Conservation (phyloP, 2,797 vertebrate species). For the Cossypha caffra region DNA sequence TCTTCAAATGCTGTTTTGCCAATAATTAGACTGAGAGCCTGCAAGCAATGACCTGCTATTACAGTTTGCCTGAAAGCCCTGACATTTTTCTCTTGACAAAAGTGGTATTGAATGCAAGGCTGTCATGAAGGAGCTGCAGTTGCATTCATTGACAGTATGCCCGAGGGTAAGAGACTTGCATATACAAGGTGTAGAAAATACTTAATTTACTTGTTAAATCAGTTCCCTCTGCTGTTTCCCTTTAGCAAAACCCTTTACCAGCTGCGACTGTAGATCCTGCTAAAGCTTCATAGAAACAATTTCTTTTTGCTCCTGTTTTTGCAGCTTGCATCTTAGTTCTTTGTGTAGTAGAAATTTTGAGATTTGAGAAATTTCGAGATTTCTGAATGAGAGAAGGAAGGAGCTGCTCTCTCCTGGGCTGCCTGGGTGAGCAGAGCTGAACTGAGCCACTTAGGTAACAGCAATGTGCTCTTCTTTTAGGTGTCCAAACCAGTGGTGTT, state of each 20-base stretch:
- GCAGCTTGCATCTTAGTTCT: background rate
- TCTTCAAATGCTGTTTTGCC: conserved; percentile 30
- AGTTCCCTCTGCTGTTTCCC: background rate
- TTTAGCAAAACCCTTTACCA: background rate
- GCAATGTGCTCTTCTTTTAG: background rate
- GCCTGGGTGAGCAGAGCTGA: background rate
- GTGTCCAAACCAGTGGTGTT: background rate
- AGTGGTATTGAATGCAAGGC: background rate
- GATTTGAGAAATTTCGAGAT: background rate
- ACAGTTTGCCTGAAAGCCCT: background rate
- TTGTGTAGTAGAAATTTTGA: background rate
- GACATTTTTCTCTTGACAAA: background rate
- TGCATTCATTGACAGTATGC: conserved; percentile 33
- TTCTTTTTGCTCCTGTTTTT: background rate
- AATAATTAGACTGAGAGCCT: background rate
- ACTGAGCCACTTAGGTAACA: background rate
- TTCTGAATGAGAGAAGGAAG: background rate
- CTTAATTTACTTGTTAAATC: conserved; percentile 38
- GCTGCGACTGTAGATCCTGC: background rate
- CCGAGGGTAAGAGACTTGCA: background rate
- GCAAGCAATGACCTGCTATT: conserved; percentile 9
- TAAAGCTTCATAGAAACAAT: background rate
- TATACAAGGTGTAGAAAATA: conserved; percentile 7
- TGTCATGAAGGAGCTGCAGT: background rate
- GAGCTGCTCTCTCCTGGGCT: background rate